Evolutionary conservation across 2,888 invertebrate species (phyloP).

Genomic region (Acleris emargana): DNA sequence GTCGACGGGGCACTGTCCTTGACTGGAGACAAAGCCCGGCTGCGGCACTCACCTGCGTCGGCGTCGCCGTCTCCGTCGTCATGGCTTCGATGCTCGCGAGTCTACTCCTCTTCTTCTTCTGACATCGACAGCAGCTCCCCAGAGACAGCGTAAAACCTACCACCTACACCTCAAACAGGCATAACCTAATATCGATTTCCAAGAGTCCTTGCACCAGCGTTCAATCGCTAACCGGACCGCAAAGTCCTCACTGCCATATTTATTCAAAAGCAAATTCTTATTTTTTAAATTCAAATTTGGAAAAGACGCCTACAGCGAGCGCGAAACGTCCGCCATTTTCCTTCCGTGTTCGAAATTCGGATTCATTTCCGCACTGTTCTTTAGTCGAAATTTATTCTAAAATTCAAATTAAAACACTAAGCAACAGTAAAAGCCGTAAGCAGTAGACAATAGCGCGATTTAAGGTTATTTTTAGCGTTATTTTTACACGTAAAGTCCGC

Average conservation of each 20-base stretch:
- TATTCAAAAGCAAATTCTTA: constrained; percentile 26
- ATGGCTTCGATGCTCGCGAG: constrained; percentile 68
- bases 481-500: constrained; percentile 41
- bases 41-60: constrained; percentile 75
- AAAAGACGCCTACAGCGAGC: constrained; percentile 50
- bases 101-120: constrained; percentile 70
- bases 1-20: constrained; percentile 52
- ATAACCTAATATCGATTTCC: constrained; percentile 64
- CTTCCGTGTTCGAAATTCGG: constrained; percentile 51
- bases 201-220: constrained; percentile 57
- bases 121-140: constrained; percentile 75
- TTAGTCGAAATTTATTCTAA: constrained; percentile 39
- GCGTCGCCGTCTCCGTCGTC: constrained; percentile 81
- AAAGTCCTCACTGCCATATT: constrained; percentile 62
- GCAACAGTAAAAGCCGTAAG: constrained; percentile 63
- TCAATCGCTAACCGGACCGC: constrained; percentile 45
- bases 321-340: constrained; percentile 68
- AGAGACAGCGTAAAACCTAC: constrained; percentile 63
- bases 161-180: constrained; percentile 43
- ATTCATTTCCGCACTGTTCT: constrained; percentile 47
- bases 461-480: constrained; percentile 44
- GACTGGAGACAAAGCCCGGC: constrained; percentile 49
- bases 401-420: constrained; percentile 58
- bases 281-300: constrained; percentile 45
- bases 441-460: constrained; percentile 28